Evolutionary conservation across 2,797 vertebrate species (phyloP).

Genomic region (Crenuchus spilurus): DNA sequence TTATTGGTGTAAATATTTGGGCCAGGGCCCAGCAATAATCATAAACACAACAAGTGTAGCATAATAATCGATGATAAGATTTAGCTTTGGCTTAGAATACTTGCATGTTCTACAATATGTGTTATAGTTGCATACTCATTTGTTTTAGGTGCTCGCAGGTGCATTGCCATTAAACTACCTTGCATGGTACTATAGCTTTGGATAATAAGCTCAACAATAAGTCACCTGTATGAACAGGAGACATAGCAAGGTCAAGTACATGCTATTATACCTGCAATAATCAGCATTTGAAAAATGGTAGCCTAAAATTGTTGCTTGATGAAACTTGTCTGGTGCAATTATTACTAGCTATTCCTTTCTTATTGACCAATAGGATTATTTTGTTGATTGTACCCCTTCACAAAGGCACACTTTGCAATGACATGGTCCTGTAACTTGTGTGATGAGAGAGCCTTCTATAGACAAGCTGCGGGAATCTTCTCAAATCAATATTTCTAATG

Average conservation of each 20-base stretch:
- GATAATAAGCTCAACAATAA: not conserved
- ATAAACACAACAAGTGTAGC: not conserved
- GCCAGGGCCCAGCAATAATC: not conserved
- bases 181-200: not conserved
- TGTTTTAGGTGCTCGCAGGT: no score
- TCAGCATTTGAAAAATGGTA: not conserved
- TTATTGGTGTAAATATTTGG: not conserved
- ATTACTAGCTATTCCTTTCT: not conserved
- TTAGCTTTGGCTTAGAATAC: not conserved
- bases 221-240: not conserved
- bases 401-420: not conserved
- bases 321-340: not conserved
- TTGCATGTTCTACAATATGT: not conserved
- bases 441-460: not conserved
- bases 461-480: not conserved
- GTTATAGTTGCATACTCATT: not conserved
- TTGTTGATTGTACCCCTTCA: not conserved
- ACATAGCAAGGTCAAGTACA: not conserved
- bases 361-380: not conserved
- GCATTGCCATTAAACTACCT: not conserved
- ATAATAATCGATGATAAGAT: not conserved
- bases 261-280: not conserved
- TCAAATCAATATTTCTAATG: conserved; percentile 30
- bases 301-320: no score
- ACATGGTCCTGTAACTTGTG: not conserved